Evolutionary conservation across 2,888 invertebrate genomes (phyloP), one percentile per base, ranked within the genome.

Genomic region (Neuroscelio doddi): DNA sequence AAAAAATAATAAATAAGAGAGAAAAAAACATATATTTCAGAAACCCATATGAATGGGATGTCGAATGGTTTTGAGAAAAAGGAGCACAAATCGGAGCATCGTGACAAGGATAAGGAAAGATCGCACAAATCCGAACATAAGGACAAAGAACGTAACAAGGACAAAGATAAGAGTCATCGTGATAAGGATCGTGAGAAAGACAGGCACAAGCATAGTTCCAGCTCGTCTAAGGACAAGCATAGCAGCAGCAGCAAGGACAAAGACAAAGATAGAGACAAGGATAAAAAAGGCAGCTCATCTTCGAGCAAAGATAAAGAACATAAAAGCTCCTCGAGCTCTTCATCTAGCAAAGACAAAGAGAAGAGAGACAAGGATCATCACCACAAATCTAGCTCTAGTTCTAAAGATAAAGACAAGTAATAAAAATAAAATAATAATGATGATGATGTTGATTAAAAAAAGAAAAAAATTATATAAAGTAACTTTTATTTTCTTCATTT

Each of bases 31-130:
- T 12, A 10, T 12, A 7, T 32, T 49, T 2, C 61, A 80, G 85
- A 85, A 79, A 77, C 83, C 84, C 90, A 90, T 86, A 87, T 92
- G 86, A 94, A 94, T 87, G 94, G 94, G 61, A 86, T 93, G 80
- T 92, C 91, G 78, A 93, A 94, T 86, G 94, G 94, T 51, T 93
- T 91, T 39, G 88, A 88, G 58, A 86, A 86, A 69, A 87, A 87
- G 70, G 87, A 87, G 68, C 86, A 88, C 76, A 88, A 87, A 78
- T 88, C 88, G 15, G 88, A 88, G 32, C 87, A 88, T 71, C 86
- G 86, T 67, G 87, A 88, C 73, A 86, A 82, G 65, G 85, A 86
- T 29, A 86, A 82, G 64, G 85, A 86, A 29, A 80, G 80, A 34
- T 83, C 82, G 45, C 84, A 84, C 53, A 84, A 84, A 64, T 84